phyloP scores from a whole-genome alignment of 1,140 invertebrate species.

The Drosophila arawakana region DNA sequence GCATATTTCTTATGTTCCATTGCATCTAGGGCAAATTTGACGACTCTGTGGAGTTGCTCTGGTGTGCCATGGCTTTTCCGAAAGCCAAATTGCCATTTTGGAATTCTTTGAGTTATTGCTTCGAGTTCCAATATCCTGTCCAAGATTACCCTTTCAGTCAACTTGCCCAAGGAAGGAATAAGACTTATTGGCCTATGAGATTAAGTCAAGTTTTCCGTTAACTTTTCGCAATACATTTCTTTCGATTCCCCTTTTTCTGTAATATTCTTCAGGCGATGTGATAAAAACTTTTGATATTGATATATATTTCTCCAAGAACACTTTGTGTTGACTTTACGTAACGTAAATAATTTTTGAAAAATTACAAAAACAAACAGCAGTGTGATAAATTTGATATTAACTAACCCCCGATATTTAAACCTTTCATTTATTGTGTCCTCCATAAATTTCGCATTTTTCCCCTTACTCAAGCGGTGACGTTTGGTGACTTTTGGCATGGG shows the following conservation, averaged over 20 bases:
- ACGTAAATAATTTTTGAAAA: slow-evolving; percentile 34
- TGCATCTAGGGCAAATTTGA: too few species aligned
- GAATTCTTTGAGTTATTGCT: too few species aligned
- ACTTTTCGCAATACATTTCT: not conserved
- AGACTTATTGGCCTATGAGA: not conserved
- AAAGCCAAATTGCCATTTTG: too few species aligned
- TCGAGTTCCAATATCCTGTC: too few species aligned
- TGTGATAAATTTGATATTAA: slow-evolving; percentile 38
- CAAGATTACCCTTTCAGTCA: too few species aligned
- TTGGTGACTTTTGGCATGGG: slow-evolving; percentile 68
- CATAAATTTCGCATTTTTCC: not conserved
- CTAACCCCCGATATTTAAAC: not conserved
- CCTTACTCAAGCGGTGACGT: not conserved
- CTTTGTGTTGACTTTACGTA: slow-evolving; percentile 22
- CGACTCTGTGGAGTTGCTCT: too few species aligned
- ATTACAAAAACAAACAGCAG: slow-evolving; percentile 25
- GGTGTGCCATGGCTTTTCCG: too few species aligned
- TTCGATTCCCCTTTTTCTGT: not conserved
- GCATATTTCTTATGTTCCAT: too few species aligned
- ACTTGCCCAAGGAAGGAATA: too few species aligned
- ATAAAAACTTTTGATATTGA: slow-evolving; percentile 31
- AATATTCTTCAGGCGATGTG: slow-evolving; percentile 17
- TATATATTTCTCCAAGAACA: not conserved
- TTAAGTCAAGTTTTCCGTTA: slow-evolving; percentile 31
- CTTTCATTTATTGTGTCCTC: not conserved